phyloP scores from a whole-genome alignment of 2,113 vertebrate species.

The Heteronetta atricapilla region DNA sequence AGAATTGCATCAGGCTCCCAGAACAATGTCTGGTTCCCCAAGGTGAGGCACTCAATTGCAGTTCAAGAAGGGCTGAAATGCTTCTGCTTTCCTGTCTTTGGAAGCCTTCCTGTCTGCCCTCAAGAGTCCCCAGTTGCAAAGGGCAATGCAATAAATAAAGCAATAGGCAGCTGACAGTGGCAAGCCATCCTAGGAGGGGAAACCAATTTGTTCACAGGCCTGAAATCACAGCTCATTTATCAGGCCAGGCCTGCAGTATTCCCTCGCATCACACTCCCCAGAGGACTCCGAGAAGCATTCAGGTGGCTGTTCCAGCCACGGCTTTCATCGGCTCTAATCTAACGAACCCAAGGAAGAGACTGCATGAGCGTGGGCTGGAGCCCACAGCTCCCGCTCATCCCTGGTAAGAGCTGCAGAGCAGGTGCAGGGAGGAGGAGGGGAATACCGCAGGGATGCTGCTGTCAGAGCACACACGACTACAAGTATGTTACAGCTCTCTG shows the following conservation, averaged over 20 bases:
- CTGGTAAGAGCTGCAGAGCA: not conserved
- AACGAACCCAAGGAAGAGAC: not conserved
- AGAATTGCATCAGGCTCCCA: not conserved
- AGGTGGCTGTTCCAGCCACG: not conserved
- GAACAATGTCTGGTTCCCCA: not conserved
- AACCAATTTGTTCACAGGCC: not conserved
- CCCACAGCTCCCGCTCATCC: not conserved
- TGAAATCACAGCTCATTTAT: conserved; percentile 30
- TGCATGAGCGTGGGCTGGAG: not conserved
- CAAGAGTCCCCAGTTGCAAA: not conserved
- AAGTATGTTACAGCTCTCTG: not conserved
- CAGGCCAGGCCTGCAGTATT: not conserved
- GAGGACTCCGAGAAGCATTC: not conserved
- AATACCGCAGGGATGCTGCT: not conserved
- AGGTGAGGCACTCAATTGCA: not conserved
- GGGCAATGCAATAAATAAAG: conserved; percentile 24
- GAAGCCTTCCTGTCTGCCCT: not conserved
- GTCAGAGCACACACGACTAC: not conserved
- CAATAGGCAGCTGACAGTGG: not conserved
- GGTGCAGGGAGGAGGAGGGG: conserved; percentile 3
- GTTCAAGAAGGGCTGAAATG: not conserved
- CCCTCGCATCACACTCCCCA: not conserved
- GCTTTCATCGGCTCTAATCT: not conserved
- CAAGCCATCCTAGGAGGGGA: conserved; percentile 15
- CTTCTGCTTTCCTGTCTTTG: not conserved